phyloP scores from a whole-genome alignment of 1,140 invertebrate species.

The Macrosteles quadrilineatus region DNA sequence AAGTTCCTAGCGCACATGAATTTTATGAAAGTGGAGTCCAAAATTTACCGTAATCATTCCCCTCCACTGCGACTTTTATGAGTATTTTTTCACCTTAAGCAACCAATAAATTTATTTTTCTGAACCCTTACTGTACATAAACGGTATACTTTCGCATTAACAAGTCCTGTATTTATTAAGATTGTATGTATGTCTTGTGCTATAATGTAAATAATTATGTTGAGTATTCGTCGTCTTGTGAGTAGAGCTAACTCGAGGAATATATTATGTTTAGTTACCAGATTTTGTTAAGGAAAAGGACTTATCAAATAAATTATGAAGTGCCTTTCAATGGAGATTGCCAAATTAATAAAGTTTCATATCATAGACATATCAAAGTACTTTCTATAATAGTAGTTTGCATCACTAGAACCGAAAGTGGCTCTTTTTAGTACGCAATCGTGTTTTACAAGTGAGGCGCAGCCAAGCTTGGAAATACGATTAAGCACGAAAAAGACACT shows the following conservation, averaged over 20 bases:
- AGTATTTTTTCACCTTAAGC: background rate
- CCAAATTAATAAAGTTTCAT: too few species aligned
- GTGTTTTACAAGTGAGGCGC: too few species aligned
- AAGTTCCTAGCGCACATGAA: background rate
- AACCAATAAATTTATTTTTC: background rate
- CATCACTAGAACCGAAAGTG: too few species aligned
- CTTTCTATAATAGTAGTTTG: too few species aligned
- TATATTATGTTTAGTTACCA: too few species aligned
- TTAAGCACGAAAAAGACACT: too few species aligned
- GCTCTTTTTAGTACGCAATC: too few species aligned
- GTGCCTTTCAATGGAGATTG: too few species aligned
- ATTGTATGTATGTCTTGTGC: background rate
- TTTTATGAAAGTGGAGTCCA: background rate
- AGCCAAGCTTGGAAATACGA: too few species aligned
- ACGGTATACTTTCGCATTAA: background rate
- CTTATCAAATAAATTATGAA: too few species aligned
- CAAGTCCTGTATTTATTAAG: background rate
- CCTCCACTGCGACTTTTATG: conserved; percentile 2
- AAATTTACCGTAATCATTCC: conserved; percentile 12
- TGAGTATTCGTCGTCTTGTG: background rate
- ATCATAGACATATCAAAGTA: too few species aligned
- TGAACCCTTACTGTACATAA: background rate
- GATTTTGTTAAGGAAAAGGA: too few species aligned
- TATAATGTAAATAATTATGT: background rate
- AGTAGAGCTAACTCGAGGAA: background rate